Base-by-base conservation (phyloP, 2,113 vertebrate species). In the Numenius arquata region DNA sequence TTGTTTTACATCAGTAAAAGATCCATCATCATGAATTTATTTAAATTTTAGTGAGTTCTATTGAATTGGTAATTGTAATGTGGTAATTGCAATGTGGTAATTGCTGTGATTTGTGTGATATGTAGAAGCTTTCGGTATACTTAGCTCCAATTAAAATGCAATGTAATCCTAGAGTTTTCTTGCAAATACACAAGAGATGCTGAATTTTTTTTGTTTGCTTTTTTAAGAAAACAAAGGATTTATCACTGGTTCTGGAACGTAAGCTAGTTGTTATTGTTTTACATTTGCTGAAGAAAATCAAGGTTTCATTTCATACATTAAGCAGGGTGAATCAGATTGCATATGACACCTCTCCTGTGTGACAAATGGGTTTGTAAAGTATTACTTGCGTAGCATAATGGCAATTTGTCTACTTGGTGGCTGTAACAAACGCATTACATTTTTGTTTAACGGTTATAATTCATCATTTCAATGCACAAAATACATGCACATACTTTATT, bases 331-430 rank as follows among this genome's bases (percentile, higher is more conserved):
- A 97, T 97, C 96, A 95, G 88, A 97, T 97, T 94, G 76, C 86
- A 72, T 67, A 93, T 91, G 95, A 96, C 93, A 96, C 47, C 50
- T 96, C 86, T 95, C 72, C 62, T 41, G 58, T n/a, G 79, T 98
- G 97, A 98, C 96, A 96, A 97, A 97, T 98, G 92, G 81, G 74
- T 97, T 97, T 97, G 78, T 96, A 78, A 96, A 96, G 88, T 94
- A 88, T 97, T 88, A 95, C 79, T 95, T 94, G 68, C 85, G 86
- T 41, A 89, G 77, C 66, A 58, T 95, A 91, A 93, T 92, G 93
- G 81, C 93, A 95, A 97, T 97, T 95, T 96, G 84, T 97, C 96
- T 96, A 94, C 94, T 93, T 21, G 8, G 40, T 96, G 83, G 70
- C 94, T 89, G 91, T 92, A 95, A 97, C 90, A 96, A 96, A 84